Conservation (phyloP, 2,888 invertebrate genomes). For the Silvanus unidentatus region DNA sequence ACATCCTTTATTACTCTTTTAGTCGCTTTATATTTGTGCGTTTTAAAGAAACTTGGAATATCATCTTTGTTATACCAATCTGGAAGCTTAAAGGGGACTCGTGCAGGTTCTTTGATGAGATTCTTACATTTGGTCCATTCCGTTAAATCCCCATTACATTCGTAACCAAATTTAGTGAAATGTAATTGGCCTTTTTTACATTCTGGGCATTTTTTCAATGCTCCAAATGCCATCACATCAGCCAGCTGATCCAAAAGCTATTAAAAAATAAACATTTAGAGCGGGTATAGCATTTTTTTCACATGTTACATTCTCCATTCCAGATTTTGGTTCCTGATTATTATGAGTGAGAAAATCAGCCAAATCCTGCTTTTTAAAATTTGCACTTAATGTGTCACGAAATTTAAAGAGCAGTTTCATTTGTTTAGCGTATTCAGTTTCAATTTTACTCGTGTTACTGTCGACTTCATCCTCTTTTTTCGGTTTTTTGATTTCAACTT, state of each 20-base stretch:
- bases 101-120: conserved; percentile 62
- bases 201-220: conserved; percentile 66
- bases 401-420: conserved; percentile 62
- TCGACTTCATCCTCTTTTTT: conserved; percentile 58
- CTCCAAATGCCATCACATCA: conserved; percentile 87
- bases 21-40: conserved; percentile 55
- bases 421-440: conserved; percentile 61
- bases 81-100: conserved; percentile 66
- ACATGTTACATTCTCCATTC: conserved; percentile 37
- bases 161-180: conserved; percentile 69
- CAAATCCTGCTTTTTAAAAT: conserved; percentile 58
- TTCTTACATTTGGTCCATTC: conserved; percentile 89
- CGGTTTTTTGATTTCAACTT: conserved; percentile 61
- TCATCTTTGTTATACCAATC: conserved; percentile 53
- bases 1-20: conserved; percentile 54
- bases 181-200: conserved; percentile 71
- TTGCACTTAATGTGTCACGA: conserved; percentile 56
- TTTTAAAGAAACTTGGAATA: conserved; percentile 52
- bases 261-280: too few relatives aligned
- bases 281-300: too few relatives aligned
- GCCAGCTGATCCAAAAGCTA: conserved; percentile 71
- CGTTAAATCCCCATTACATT: conserved; percentile 66
- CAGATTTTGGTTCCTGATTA: conserved; percentile 61
- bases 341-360: conserved; percentile 64
- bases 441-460: conserved; percentile 39